phyloP scores from a whole-genome alignment of 2,113 vertebrate species.

The Apistogramma diplotaenia region DNA sequence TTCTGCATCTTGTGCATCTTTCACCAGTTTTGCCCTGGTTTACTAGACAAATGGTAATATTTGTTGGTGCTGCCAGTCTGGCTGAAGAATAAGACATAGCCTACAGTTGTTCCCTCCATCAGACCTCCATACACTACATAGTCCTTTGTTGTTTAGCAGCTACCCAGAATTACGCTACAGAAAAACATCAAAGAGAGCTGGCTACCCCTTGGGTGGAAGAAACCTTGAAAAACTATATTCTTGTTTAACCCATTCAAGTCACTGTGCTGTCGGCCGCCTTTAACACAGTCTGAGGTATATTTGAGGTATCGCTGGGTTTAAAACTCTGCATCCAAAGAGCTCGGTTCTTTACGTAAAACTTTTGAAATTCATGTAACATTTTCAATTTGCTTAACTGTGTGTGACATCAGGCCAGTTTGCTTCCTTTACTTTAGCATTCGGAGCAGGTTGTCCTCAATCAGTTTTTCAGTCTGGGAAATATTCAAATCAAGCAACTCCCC shows the following conservation, averaged over 20 bases:
- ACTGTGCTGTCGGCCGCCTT: neutral
- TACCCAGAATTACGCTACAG: conserved; percentile 38
- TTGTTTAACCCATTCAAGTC: neutral
- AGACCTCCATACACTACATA: conserved; percentile 35
- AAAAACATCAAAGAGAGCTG: conserved; percentile 53
- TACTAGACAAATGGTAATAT: neutral
- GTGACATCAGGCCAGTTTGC: neutral
- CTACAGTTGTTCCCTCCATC: neutral
- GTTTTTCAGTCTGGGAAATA: neutral
- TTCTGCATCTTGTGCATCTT: neutral
- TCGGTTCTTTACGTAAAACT: neutral
- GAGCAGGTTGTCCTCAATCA: too few relatives aligned
- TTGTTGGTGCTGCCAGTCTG: neutral
- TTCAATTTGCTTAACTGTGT: neutral
- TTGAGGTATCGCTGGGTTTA: neutral
- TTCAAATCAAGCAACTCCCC: neutral
- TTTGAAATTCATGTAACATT: neutral
- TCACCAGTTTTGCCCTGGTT: conserved; percentile 3
- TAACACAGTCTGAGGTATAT: neutral
- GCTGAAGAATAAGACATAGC: neutral
- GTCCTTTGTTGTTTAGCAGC: conserved; percentile 48
- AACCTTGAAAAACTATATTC: neutral
- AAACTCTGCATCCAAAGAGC: neutral
- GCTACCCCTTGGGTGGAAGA: conserved; percentile 7
- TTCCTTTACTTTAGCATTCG: too few relatives aligned